These are phyloP conservation scores for Acrocephalus kingi DNA, from an alignment of 2,113 vertebrate genomes.

Conservation along the genomic window DNA sequence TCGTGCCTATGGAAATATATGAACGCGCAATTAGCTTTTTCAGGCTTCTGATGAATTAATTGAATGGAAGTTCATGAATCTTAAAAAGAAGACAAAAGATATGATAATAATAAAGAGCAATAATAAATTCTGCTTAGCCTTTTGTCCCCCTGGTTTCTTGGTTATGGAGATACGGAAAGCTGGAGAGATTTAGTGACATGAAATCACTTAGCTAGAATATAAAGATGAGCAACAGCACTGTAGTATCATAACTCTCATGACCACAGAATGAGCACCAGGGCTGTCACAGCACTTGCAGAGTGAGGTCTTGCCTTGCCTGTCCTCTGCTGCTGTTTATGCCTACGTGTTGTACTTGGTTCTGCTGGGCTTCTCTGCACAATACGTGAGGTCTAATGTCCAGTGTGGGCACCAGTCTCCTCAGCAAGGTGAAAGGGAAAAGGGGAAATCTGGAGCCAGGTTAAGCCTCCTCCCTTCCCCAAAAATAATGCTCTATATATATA, in stretches of 20 bases:
- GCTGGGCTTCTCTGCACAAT: not conserved
- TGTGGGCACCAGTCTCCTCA: not conserved
- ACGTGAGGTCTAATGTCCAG: accelerated
- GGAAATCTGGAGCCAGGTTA: not conserved
- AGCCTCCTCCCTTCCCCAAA: not conserved
- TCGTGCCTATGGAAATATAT: not conserved
- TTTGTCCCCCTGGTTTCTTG: not conserved
- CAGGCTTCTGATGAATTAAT: slow-evolving; percentile 31
- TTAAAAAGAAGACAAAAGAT: slow-evolving; percentile 21
- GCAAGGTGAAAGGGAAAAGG: not conserved
- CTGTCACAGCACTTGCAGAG: not conserved
- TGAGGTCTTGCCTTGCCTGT: not conserved
- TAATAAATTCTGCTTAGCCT: slow-evolving; percentile 34
- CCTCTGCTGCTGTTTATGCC: not conserved
- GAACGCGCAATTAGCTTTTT: slow-evolving; percentile 2
- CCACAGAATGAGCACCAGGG: not conserved
- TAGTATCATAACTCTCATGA: not conserved
- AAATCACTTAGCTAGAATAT: slow-evolving; percentile 27
- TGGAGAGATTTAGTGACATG: slow-evolving; percentile 37
- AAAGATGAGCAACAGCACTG: not conserved
- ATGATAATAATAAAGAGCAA: not conserved
- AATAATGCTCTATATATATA: not conserved
- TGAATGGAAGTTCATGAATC: slow-evolving; percentile 24
- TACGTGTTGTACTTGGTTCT: accelerated
- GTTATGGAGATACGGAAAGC: not conserved